Conservation (phyloP, 2,797 vertebrate species). For the Catamblyrhynchus diadema region DNA sequence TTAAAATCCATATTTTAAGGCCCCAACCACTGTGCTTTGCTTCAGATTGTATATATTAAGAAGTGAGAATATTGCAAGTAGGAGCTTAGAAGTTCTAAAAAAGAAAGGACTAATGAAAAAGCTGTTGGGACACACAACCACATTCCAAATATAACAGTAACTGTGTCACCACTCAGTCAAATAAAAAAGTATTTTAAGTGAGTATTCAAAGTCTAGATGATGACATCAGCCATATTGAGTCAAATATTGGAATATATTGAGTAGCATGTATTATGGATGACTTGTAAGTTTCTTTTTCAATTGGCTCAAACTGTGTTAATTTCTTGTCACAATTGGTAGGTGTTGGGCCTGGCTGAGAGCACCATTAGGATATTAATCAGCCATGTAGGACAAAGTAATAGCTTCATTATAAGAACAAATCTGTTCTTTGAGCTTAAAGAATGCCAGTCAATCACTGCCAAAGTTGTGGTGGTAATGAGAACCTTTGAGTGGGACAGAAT, state of each 20-base stretch:
- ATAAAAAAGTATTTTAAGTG: neutral
- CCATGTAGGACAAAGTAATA: neutral
- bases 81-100: neutral
- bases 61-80: neutral
- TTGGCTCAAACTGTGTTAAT: neutral
- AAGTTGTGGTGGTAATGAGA: neutral
- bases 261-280: fast-evolving
- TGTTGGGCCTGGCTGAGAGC: neutral
- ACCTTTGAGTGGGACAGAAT: neutral
- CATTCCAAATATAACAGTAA: neutral
- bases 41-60: neutral
- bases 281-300: neutral
- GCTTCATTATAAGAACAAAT: neutral
- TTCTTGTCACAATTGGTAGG: neutral
- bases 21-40: neutral
- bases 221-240: neutral
- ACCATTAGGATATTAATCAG: neutral
- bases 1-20: neutral
- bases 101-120: neutral
- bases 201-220: neutral
- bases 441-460: neutral
- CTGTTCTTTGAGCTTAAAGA: neutral
- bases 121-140: neutral
- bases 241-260: neutral
- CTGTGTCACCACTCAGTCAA: neutral